Percentiles rank a stretch among this genome's conserved stretches.
Evolutionary conservation across 2,113 vertebrate genomes (phyloP).

Genomic region (Carettochelys insculpta): DNA sequence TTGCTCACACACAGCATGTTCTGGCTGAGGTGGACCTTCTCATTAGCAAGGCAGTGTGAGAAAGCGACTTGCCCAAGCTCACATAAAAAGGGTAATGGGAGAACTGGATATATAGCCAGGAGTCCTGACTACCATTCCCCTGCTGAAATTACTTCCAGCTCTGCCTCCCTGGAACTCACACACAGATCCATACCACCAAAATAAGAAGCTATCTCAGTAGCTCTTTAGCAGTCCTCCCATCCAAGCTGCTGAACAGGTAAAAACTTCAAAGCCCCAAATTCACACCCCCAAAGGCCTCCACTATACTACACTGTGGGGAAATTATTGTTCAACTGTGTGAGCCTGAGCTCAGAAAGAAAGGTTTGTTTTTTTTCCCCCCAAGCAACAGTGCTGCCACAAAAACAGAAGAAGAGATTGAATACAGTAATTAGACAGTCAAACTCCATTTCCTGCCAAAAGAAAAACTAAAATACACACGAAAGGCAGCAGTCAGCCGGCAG

Average conservation of each 20-base stretch:
- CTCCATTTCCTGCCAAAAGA: conserved; percentile 67
- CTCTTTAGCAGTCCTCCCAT: not conserved
- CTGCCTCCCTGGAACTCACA: not conserved
- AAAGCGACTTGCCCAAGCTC: not conserved
- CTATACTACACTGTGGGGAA: conserved; percentile 18
- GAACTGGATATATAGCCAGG: not conserved
- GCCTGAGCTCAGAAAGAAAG: conserved; percentile 32
- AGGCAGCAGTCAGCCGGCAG: conserved; percentile 27
- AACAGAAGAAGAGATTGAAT: conserved; percentile 75
- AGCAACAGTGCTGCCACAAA: conserved; percentile 49
- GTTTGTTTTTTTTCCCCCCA: conserved; percentile 42
- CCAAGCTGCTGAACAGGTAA: not conserved
- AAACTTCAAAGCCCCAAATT: not conserved
- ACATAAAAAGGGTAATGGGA: not conserved
- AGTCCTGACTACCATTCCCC: not conserved
- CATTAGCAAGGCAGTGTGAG: not conserved
- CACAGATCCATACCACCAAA: not conserved
- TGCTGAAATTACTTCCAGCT: not conserved
- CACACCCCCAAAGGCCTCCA: not conserved
- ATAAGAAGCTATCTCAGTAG: not conserved
- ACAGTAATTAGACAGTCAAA: conserved; percentile 64
- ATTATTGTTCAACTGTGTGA: conserved; percentile 40
- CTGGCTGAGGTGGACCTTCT: not conserved
- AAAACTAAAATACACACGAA: conserved; percentile 64
- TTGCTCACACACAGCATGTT: not conserved